These are phyloP conservation scores for Planiliza haematocheilus DNA, from an alignment of 2,113 vertebrate species.

Conservation along the genomic window DNA sequence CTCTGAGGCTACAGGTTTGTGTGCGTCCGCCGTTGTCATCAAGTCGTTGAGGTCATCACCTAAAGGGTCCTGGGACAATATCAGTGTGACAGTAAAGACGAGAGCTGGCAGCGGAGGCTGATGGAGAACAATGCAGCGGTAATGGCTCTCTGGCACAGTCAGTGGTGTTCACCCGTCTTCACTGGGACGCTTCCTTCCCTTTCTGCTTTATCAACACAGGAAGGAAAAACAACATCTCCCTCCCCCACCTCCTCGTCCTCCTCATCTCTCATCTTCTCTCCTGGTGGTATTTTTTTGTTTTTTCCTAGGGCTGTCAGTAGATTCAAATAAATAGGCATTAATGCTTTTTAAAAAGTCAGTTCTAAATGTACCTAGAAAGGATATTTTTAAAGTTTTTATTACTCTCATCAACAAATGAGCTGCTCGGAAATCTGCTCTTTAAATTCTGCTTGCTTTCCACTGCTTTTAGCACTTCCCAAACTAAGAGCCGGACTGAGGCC, in stretches of 20 bases:
- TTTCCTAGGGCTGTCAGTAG: too few species aligned
- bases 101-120: slow-evolving; percentile 42
- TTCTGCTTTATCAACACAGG: slow-evolving; percentile 69
- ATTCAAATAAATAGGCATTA: too few species aligned
- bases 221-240: slow-evolving; percentile 61
- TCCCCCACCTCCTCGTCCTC: background rate
- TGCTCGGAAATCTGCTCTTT: too few species aligned
- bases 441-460: too few species aligned
- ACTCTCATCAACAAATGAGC: too few species aligned
- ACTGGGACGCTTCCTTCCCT: slow-evolving; percentile 72
- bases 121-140: slow-evolving; percentile 71
- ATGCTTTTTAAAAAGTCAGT: background rate
- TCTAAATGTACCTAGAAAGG: too few species aligned
- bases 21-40: slow-evolving; percentile 28
- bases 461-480: too few species aligned
- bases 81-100: slow-evolving; percentile 66
- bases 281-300: background rate
- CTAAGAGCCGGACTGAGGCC: too few species aligned
- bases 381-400: too few species aligned
- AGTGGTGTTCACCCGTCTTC: slow-evolving; percentile 61
- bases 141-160: slow-evolving; percentile 58
- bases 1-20: background rate
- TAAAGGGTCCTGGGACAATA: slow-evolving; percentile 64
- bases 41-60: slow-evolving; percentile 66
- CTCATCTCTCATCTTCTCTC: slow-evolving; percentile 3